A percentile compares a stretch with the other conserved stretches of the same genome.
Conservation (phyloP, 2,797 vertebrate species). For the Tamandua tetradactyla region DNA sequence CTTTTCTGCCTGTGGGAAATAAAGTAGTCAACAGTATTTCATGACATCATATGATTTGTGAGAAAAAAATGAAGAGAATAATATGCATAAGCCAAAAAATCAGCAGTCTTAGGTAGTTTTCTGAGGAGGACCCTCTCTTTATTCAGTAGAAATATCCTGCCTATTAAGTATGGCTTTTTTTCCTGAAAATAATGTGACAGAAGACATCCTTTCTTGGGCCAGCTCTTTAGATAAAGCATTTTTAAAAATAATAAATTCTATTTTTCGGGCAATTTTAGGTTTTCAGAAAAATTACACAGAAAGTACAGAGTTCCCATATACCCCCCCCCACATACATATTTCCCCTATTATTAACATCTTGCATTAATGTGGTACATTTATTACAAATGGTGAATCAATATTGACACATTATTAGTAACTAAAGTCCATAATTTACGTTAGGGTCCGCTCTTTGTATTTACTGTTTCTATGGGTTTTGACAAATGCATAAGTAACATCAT, state of each 20-base stretch:
- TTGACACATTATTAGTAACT: too few species aligned
- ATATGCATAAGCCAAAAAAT: background rate
- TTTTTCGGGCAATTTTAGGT: too few species aligned
- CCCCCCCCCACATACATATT: too few species aligned
- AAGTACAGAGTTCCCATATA: too few species aligned
- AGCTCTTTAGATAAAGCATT: conserved; percentile 7
- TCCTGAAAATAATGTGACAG: conserved; percentile 2
- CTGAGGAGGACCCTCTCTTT: conserved; percentile 8
- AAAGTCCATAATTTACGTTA: too few species aligned
- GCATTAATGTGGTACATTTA: too few species aligned
- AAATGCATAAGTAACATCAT: too few species aligned
- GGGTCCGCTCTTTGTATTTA: too few species aligned
- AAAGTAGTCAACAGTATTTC: conserved; percentile 20
- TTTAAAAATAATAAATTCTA: background rate
- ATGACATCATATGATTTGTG: conserved; percentile 27
- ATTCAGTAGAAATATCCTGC: background rate
- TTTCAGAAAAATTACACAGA: too few species aligned
- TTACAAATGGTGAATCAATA: too few species aligned
- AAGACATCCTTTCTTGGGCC: conserved; percentile 5
- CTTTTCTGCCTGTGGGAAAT: conserved; percentile 50
- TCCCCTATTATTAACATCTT: too few species aligned
- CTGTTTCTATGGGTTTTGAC: too few species aligned
- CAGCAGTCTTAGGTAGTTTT: background rate
- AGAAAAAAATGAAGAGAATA: conserved; percentile 14
- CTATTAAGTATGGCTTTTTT: conserved; percentile 23